Conservation (phyloP, 2,797 vertebrate genomes). For the Semaprochilodus insignis region DNA sequence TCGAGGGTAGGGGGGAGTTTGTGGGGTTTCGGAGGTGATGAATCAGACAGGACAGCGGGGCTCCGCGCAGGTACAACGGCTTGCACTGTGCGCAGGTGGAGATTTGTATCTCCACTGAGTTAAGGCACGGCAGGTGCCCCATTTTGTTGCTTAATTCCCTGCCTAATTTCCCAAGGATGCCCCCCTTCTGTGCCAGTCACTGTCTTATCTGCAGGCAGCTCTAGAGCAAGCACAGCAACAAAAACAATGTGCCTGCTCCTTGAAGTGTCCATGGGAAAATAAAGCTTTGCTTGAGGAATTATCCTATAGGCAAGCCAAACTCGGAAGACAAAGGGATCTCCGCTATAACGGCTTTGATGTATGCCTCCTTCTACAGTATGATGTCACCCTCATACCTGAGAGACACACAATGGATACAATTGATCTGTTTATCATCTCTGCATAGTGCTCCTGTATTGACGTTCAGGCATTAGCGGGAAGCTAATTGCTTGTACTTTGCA, state of each 20-base stretch:
- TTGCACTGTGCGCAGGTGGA: conserved; percentile 52
- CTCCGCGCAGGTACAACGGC: conserved; percentile 36
- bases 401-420: conserved; percentile 48
- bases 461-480: conserved; percentile 50
- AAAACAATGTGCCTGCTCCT: neutral
- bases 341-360: conserved; percentile 9
- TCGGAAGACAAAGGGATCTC: conserved; percentile 40
- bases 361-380: conserved; percentile 40
- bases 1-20: neutral
- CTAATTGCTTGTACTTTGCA: conserved; percentile 62
- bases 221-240: conserved; percentile 25
- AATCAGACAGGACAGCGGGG: conserved; percentile 51
- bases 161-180: conserved; percentile 50
- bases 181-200: conserved; percentile 20
- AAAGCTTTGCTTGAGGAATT: conserved; percentile 52
- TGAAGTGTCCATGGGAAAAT: conserved; percentile 45
- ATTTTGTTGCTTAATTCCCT: conserved; percentile 57
- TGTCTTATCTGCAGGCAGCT: conserved; percentile 50
- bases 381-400: conserved; percentile 51
- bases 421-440: conserved; percentile 64
- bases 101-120: conserved; percentile 50
- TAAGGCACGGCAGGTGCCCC: conserved; percentile 52
- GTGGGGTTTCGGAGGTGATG: conserved; percentile 18
- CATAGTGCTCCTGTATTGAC: conserved; percentile 52
- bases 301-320: conserved; percentile 35